Conservation (phyloP, 2,797 vertebrate species). For the Centroberyx gerrardi region DNA sequence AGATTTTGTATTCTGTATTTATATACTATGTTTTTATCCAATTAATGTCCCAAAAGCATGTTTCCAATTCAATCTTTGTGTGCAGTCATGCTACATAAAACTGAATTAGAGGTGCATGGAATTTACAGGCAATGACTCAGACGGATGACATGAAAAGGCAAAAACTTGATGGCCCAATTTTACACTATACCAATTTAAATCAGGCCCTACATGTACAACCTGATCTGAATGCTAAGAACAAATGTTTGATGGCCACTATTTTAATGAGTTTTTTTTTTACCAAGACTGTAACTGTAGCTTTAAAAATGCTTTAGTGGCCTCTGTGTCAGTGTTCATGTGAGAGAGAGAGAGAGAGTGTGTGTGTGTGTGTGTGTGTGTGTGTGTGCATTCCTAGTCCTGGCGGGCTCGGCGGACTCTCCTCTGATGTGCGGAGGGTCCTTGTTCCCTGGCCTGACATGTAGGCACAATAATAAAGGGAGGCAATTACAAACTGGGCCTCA, state of each 20-base stretch:
- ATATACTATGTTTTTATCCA: too few relatives aligned
- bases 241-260: conserved; percentile 37
- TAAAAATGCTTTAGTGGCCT: conserved; percentile 37
- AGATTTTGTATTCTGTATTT: too few relatives aligned
- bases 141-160: too few relatives aligned
- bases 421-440: conserved; percentile 59
- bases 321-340: conserved; percentile 31
- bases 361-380: conserved; percentile 11
- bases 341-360: background rate
- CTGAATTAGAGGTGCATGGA: too few relatives aligned
- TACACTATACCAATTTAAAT: conserved; percentile 13
- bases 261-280: conserved; percentile 54
- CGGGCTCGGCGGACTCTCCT: conserved; percentile 42
- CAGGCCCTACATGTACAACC: conserved; percentile 30
- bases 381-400: conserved; percentile 8
- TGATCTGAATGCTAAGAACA: too few relatives aligned
- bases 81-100: too few relatives aligned
- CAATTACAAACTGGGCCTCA: conserved; percentile 80
- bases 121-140: too few relatives aligned
- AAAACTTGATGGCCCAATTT: too few relatives aligned
- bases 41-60: too few relatives aligned
- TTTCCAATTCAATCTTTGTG: too few relatives aligned
- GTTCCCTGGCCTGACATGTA: conserved; percentile 76
- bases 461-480: conserved; percentile 79
- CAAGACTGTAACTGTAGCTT: conserved; percentile 30